Evolutionary conservation across 2,113 vertebrate species (phyloP), one percentile per base, ranked within the genome.

Genomic region (pig (Sus scrofa)): DNA sequence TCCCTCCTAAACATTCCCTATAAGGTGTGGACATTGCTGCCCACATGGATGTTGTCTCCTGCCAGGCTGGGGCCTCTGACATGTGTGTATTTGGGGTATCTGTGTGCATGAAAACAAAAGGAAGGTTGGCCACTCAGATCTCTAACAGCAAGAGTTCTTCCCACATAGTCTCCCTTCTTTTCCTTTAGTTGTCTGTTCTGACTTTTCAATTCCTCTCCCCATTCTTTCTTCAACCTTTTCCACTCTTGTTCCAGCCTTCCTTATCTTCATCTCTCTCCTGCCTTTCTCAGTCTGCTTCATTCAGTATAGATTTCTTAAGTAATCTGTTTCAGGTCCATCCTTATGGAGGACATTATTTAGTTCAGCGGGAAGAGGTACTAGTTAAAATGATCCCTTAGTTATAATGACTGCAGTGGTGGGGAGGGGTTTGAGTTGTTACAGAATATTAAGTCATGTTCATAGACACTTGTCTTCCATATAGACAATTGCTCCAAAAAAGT

Each of bases 401-500:
- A 63, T 44, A 44, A 44, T 44, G 44, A 44, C 18, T 62, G 26
- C n/a, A 50, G 32, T 39, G 52, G 14, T n/a, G 30, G 10, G 15
- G 11, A 19, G 19, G 18, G 27, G 22, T 89, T 84, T 32, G 39
- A 39, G 14, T 27, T 83, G 67, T 54, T 82, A 2, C 39, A 58
- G 20, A 78, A 63, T 30, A 92, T 30, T 65, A 85, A 89, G 24
- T 92, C 70, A 32, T 78, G 20, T 58, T 75, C 54, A 70, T 10
- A 56, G 60, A 20, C 19, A 54, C 22, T 4, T 37, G 16, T 86
- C 62, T 86, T 68, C 22, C 37, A 54, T 56, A 50, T 1, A 34
- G 34, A 88, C n/a, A 88, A 88, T 81, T 83, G 15, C 34, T 92
- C 54, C 9, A 39, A 8, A 50, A 44, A 75, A 54, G 39, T 91